A percentile compares a stretch with the other conserved stretches of the same genome.
These are phyloP conservation scores for Pseudochirops corinnae DNA, from an alignment of 2,797 vertebrate genomes.

Conservation along the genomic window DNA sequence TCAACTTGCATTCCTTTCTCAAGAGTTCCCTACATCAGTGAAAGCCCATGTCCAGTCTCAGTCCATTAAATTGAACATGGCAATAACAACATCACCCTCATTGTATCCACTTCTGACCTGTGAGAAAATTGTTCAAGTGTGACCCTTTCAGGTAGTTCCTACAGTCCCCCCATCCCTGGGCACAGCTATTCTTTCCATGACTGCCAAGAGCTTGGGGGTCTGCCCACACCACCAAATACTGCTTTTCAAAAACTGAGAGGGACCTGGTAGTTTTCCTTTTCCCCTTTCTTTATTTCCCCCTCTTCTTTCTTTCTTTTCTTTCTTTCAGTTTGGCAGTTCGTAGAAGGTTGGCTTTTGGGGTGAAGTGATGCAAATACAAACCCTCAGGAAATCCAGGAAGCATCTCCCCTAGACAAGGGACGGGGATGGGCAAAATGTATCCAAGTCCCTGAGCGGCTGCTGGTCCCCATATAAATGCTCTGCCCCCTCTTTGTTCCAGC, in stretches of 20 bases:
- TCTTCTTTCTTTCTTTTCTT: neutral
- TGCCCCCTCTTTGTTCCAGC: conserved; percentile 82
- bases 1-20: neutral
- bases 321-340: conserved; percentile 58
- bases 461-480: conserved; percentile 62
- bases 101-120: neutral
- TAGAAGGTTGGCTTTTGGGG: conserved; percentile 71
- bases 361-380: conserved; percentile 77
- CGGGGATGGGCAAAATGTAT: conserved; percentile 73
- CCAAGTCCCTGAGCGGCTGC: conserved; percentile 75
- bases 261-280: conserved; percentile 59
- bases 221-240: neutral
- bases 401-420: conserved; percentile 73
- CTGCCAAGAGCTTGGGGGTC: conserved; percentile 47
- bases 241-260: conserved; percentile 78
- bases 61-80: neutral
- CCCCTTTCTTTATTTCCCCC: neutral
- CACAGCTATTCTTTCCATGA: neutral
- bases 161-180: neutral
- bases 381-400: conserved; percentile 80
- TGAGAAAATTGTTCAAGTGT: conserved; percentile 11
- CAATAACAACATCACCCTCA: neutral
- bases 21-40: neutral
- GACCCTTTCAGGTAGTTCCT: conserved; percentile 23
- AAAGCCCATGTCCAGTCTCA: neutral